Conservation (phyloP, 2,888 invertebrate genomes). For the Mythimna ferrago region DNA sequence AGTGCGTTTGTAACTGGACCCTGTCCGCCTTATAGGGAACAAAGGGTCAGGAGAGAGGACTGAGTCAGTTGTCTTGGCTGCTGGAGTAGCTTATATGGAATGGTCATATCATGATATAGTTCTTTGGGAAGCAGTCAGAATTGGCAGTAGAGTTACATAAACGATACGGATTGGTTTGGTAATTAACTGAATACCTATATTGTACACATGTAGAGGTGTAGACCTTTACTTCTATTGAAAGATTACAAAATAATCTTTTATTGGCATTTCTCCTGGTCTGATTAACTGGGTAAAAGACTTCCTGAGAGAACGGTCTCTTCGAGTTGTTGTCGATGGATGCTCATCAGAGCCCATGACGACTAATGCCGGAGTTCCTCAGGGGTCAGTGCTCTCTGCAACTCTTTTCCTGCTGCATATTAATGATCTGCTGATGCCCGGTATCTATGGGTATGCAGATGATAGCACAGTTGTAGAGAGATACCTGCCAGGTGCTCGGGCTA, state of each 20-base stretch:
- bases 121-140: conserved; percentile 27
- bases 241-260: background rate
- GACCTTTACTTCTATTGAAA: background rate
- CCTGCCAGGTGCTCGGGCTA: too few species aligned
- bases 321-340: too few species aligned
- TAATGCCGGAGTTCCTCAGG: too few species aligned
- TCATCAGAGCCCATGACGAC: too few species aligned
- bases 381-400: too few species aligned
- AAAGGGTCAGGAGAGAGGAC: conserved; percentile 56
- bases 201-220: background rate
- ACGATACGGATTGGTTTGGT: background rate
- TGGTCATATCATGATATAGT: conserved; percentile 45
- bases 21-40: conserved; percentile 56
- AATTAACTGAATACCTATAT: background rate
- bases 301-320: too few species aligned
- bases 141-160: background rate
- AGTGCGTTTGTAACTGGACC: conserved; percentile 52
- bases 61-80: conserved; percentile 57
- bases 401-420: too few species aligned
- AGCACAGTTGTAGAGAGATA: too few species aligned
- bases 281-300: too few species aligned
- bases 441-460: too few species aligned
- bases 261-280: too few species aligned
- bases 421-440: too few species aligned
- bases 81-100: conserved; percentile 40